Evolutionary conservation across 2,113 vertebrate genomes (phyloP).

Genomic region (Eidolon helvum): DNA sequence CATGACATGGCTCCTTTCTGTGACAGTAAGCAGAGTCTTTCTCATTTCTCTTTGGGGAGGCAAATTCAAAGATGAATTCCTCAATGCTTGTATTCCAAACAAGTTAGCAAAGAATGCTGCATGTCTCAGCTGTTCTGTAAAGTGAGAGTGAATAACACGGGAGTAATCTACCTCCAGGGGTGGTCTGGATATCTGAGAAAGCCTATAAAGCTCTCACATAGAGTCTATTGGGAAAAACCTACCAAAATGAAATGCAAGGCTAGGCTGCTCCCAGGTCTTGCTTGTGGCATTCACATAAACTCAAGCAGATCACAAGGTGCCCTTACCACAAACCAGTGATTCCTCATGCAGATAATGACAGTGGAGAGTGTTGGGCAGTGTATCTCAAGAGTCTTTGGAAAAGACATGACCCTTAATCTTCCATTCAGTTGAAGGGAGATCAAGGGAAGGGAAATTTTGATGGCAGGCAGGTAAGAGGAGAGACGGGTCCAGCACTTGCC

Average conservation of each 20-base stretch:
- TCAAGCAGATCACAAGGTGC: not conserved
- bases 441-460: not conserved
- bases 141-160: not conserved
- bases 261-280: not conserved
- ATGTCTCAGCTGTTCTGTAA: not conserved
- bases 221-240: not conserved
- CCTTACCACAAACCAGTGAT: not conserved
- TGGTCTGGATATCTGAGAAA: not conserved
- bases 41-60: not conserved
- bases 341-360: not conserved
- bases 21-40: not conserved
- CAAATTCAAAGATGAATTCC: not conserved
- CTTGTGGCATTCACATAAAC: not conserved
- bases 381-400: constrained; percentile 15
- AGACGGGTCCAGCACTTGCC: not conserved
- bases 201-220: not conserved
- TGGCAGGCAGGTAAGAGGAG: not conserved
- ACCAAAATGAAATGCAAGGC: not conserved
- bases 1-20: not conserved
- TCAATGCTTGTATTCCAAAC: not conserved
- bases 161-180: not conserved
- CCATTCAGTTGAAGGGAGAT: not conserved
- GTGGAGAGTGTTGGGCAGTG: not conserved
- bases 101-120: not conserved
- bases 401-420: not conserved